Evolutionary conservation across 1,140 invertebrate genomes (phyloP).

Genomic region (Vanessa tameamea): DNA sequence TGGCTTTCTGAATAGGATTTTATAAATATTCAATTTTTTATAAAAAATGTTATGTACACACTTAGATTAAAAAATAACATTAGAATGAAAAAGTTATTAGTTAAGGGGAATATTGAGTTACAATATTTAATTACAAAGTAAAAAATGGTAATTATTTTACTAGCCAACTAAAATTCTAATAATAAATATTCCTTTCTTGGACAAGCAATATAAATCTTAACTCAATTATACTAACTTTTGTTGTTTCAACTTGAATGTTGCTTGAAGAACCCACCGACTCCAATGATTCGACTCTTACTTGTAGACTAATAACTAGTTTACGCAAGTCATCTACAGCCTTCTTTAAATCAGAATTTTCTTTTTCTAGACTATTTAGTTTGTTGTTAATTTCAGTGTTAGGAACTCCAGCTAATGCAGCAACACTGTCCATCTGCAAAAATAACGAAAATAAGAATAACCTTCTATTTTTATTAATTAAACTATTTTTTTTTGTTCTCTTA

Average conservation of each 20-base stretch:
- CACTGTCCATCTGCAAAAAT: constrained; percentile 79
- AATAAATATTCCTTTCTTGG: too few species aligned
- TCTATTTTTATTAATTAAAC: too few species aligned
- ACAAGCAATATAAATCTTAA: not conserved
- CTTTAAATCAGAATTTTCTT: constrained; percentile 74
- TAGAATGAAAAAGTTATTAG: too few species aligned
- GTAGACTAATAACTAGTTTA: constrained; percentile 67
- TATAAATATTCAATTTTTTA: not conserved
- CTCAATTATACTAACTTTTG: constrained; percentile 45
- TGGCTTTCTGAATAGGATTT: constrained; percentile 15
- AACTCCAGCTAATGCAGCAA: constrained; percentile 72
- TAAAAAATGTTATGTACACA: too few species aligned
- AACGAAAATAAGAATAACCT: not conserved
- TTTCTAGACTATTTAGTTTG: constrained; percentile 75
- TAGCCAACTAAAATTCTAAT: too few species aligned
- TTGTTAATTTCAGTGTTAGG: constrained; percentile 73
- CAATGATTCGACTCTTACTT: constrained; percentile 64
- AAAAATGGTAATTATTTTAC: too few species aligned
- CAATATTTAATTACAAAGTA: too few species aligned
- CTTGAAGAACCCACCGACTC: constrained; percentile 43
- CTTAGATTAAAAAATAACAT: too few species aligned
- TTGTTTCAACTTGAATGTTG: constrained; percentile 43
- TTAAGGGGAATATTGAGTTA: too few species aligned
- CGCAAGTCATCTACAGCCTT: constrained; percentile 68
- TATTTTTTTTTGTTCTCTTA: too few species aligned